Base-by-base conservation (phyloP, 2,113 vertebrate genomes). In the Spheniscus mendiculus region DNA sequence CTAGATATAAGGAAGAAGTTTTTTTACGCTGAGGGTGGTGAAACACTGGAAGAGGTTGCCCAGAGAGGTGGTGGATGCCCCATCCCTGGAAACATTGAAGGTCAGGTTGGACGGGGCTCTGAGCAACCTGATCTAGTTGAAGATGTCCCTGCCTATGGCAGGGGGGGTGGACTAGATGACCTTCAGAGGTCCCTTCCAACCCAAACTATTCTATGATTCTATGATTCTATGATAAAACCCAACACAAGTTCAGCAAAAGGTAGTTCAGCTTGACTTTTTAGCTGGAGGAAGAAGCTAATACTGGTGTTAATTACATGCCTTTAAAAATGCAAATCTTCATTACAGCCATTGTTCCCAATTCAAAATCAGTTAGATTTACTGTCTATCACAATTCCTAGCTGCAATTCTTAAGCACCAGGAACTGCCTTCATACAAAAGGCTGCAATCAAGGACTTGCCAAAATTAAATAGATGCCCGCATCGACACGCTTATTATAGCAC, bases 371-470 rank as follows among this genome's bases (percentile, higher is more conserved):
- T 93, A 88, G 69, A 95, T 91, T 93, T 61, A 94, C 93, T 90
- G 45, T 97, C 91, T 97, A 29, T 84, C 91, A 95, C 91, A 93
- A 96, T 96, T 89, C 79, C 74, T 74, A 93, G 91, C 59, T 91
- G 72, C 89, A 96, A 52, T 29, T 88, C 95, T 93, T 87, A 92
- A 93, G 78, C 85, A 71, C 80, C 34, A 83, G 56, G 93, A 62
- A 80, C 82, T 87, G 84, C 55, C 61, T 78, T 69, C 10, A 21
- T 91, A 96, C 89, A 97, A 97, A 93, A 87, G 62, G 67, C 76
- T 79, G 73, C 91, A 98, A 97, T 96, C 96, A 97, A 93, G 76
- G 80, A 95, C 84, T 94, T 83, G 95, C 92, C 90, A 87, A 96
- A 94, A 96, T 97, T 93, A 96, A 97, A 88, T 89, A 76, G 86